Evolutionary conservation across 2,888 invertebrate species (phyloP).

Genomic region (Plebejus melissa): DNA sequence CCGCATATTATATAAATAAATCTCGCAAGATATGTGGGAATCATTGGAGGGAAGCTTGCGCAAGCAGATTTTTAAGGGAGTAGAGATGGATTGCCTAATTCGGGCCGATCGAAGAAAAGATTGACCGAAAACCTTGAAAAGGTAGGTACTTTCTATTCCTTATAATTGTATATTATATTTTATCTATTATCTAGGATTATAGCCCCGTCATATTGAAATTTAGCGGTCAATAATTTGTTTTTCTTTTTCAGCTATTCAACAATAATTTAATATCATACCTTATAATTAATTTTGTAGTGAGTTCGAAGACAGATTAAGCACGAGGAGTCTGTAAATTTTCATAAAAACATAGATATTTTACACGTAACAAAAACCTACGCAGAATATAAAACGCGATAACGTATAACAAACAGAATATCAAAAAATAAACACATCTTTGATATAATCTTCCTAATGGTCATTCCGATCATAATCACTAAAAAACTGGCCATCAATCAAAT

Average conservation of each 20-base stretch:
- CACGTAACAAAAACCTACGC: no score
- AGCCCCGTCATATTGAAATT: no score
- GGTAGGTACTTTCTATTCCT: no score
- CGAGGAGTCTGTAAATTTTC: neutral
- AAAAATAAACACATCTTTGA: neutral
- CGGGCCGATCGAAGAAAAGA: neutral
- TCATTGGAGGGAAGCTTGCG: neutral
- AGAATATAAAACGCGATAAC: neutral
- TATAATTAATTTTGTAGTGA: no score
- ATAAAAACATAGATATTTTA: neutral
- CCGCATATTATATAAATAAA: constrained; percentile 26
- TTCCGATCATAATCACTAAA: constrained; percentile 24
- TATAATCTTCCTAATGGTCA: constrained; percentile 18
- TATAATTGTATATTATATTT: no score
- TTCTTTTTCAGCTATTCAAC: no score
- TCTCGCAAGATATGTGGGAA: constrained; percentile 21
- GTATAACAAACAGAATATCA: neutral
- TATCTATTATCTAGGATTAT: no score
- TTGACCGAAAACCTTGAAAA: neutral
- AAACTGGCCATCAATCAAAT: constrained; percentile 44
- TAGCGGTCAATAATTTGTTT: no score
- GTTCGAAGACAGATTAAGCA: no score
- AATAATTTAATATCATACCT: no score
- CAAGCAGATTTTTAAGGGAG: constrained; percentile 18
- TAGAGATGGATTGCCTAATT: neutral